phyloP scores from a whole-genome alignment of 2,888 invertebrate species.

The Anticlea derivata region DNA sequence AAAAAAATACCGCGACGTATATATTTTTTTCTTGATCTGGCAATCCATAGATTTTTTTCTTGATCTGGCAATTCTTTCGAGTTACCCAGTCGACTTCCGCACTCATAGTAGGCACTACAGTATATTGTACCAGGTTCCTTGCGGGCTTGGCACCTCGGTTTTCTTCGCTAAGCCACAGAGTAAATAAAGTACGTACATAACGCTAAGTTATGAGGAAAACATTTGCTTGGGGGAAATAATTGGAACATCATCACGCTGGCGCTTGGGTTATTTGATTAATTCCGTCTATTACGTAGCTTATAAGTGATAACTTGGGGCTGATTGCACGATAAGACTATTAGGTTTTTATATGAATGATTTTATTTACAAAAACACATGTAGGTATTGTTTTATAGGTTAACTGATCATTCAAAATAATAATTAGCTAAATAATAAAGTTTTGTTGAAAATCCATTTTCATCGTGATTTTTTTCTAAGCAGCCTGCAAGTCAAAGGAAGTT shows the following conservation, averaged over 20 bases:
- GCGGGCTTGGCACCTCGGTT: not conserved
- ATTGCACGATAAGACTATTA: not conserved
- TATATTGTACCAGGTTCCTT: not conserved
- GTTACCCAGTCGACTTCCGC: not conserved
- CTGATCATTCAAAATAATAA: no score
- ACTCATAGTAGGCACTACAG: not conserved
- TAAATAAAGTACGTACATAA: conserved; percentile 5
- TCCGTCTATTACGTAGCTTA: conserved; percentile 28
- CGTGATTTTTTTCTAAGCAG: no score
- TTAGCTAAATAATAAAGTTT: no score
- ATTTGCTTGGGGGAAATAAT: conserved; percentile 42
- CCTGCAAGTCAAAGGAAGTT: no score
- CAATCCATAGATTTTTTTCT: no score
- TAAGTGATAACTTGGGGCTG: conserved; percentile 19
- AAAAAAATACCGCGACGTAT: no score
- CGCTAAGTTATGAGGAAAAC: conserved; percentile 40
- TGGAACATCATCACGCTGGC: conserved; percentile 44
- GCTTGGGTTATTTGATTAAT: conserved; percentile 36
- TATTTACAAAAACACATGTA: no score
- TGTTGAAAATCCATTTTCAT: no score
- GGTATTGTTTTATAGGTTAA: no score
- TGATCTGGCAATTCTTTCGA: not conserved
- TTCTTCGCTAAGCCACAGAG: conserved; percentile 2
- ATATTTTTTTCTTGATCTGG: no score
- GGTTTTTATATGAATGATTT: no score